Conservation (phyloP, 92 coral and sea anemone species). For the Palythoa heliodiscus region DNA sequence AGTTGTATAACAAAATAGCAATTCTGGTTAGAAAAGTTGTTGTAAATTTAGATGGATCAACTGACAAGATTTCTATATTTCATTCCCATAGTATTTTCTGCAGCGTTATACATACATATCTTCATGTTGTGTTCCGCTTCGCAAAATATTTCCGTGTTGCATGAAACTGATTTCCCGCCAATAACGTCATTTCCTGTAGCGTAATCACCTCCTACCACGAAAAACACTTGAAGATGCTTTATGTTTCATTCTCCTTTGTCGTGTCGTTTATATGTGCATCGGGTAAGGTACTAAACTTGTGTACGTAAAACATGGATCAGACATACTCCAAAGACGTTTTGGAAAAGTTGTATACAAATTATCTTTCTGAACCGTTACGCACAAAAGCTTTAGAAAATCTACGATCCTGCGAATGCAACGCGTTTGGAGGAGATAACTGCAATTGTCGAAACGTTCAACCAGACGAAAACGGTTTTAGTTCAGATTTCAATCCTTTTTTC, state of each 20-base stretch:
- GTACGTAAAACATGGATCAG: not conserved
- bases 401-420: not conserved
- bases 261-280: not conserved
- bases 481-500: not conserved
- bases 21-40: too few relatives aligned
- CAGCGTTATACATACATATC: too few relatives aligned
- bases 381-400: not conserved
- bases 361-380: not conserved
- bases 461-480: not conserved
- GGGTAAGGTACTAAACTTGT: not conserved
- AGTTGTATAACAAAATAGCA: too few relatives aligned
- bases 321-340: not conserved
- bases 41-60: too few relatives aligned
- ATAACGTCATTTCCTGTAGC: not conserved
- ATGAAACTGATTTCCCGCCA: not conserved
- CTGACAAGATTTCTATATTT: too few relatives aligned
- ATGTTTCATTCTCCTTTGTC: not conserved
- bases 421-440: not conserved
- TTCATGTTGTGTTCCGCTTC: too few relatives aligned
- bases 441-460: not conserved
- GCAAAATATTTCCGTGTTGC: not conserved
- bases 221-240: not conserved
- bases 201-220: not conserved
- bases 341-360: not conserved
- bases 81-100: too few relatives aligned